phyloP scores from a whole-genome alignment of 2,888 invertebrate species.

The Ctena decussata region DNA sequence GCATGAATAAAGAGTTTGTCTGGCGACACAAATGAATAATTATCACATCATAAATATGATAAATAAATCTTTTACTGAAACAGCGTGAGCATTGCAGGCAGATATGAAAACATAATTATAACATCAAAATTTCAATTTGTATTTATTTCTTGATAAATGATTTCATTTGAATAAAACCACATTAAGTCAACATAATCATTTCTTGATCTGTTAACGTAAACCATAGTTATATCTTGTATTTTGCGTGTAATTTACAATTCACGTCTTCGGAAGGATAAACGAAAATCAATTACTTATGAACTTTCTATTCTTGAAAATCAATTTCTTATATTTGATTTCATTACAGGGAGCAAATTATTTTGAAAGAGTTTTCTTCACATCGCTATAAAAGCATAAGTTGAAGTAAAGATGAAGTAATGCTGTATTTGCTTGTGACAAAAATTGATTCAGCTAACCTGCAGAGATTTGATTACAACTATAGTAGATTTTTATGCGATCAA shows the following conservation, averaged over 20 bases:
- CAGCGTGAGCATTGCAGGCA: neutral
- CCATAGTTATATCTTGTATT: neutral
- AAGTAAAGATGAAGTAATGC: no score
- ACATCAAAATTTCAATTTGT: constrained; percentile 9
- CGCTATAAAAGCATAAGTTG: no score
- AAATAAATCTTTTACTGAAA: neutral
- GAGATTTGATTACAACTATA: no score
- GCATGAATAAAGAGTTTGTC: neutral
- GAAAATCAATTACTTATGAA: neutral
- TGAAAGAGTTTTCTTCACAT: constrained; percentile 49
- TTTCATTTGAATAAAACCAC: neutral
- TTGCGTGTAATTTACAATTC: neutral
- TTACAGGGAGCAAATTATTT: constrained; percentile 63
- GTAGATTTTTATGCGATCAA: no score
- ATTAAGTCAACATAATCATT: neutral
- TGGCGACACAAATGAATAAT: neutral
- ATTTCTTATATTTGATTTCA: constrained; percentile 55
- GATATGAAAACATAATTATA: neutral
- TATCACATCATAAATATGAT: neutral
- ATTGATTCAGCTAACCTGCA: no score
- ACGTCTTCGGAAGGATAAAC: neutral
- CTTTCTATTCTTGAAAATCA: constrained; percentile 45
- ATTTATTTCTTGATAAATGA: constrained; percentile 8
- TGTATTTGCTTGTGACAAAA: no score
- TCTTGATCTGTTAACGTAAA: neutral